Base-by-base conservation (phyloP, 2,888 invertebrate genomes). In the Cyrtodaria siliqua region DNA sequence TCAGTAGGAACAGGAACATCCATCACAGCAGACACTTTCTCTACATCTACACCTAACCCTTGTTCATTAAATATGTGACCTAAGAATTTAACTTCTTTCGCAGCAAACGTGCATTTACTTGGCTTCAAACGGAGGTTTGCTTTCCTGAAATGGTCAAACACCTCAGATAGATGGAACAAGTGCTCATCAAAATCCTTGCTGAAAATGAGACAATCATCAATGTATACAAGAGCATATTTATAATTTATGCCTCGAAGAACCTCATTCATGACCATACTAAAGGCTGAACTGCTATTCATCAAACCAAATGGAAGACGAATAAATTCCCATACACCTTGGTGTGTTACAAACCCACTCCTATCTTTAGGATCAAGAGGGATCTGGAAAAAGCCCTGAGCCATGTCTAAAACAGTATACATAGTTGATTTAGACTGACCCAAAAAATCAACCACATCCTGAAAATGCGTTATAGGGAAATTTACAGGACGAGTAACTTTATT, bases 241-340 rank as follows among this genome's bases (percentile, higher is more conserved):
- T 74, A 84, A 26, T 76, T 74, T 26, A 86, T 61, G 1, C 76
- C 73, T 40, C 77, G 29, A 12, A 83, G 63, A 20, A 82, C 71
- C n/a, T 76, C 69, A 27, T 56, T 66, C 72, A 83, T 75, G 1
- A 82, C 72, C 52, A 68, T 62, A 49, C 62, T 61, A 55, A 84
- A 84, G 18, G 74, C 49, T 2, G 40, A 49, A 33, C 71, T 66
- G 12, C 68, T 56, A 38, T 83, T 84, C 55, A 56, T 71, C 9
- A 84, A 50, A 9, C 84, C 83, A 77, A 82, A 85, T 0, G 79
- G 80, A 3, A 84, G 24, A 9, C 61, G n/a, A 23, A 72, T 83
- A 38, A 76, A 85, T 24, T 55, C 53, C 18, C 66, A 84, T 2
- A 62, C 57, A 9, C 79, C 79, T 50, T 79, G 50, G 23, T 80